Evolutionary conservation across 2,113 vertebrate species (phyloP), one percentile per base, ranked within the genome.

Genomic region (Agelaius tricolor): DNA sequence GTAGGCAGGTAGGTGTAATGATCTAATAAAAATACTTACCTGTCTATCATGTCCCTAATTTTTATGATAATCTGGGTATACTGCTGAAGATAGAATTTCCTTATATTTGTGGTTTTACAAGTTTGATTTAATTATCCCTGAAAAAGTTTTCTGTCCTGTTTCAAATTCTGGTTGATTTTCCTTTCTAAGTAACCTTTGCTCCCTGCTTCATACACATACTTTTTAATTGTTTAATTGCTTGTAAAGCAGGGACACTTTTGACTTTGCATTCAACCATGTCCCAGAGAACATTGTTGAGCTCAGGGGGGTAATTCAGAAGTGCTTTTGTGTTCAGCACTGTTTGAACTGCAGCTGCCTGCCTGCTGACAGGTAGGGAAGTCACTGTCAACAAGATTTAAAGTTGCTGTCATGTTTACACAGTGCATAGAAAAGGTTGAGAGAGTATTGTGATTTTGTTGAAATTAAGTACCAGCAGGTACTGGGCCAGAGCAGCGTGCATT

Each of bases 371-470:
- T 52, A 76, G 10, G 30, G 67, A 95, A 95, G 39, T 57, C 89
- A 89, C 85, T 96, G 94, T 92, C 96, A 96, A 57, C 47, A 93
- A 94, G 93, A 96, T 92, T 97, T 97, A 96, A 96, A 94, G 90
- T 93, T 91, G 71, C 94, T 94, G 96, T 96, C 93, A 72, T 80
- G 74, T 95, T 96, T 96, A 87, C 79, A 88, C 59, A 95, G 51
- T 10, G 9, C 54, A 7, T 7, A 71, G 68, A 47, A 78, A 90
- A 94, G 85, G 59, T 85, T 93, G 91, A 75, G 57, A 55, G 84
- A 93, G 77, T 54, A 63, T 62, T 37, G 63, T 78, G 89, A 76
- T 94, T 96, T 89, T 94, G 52, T 77, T 82, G 57, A 87, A 96
- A 96, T 94, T 95, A 95, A 95, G 86, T 76, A 92, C 26, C 46